Base-by-base conservation (phyloP, 2,113 vertebrate genomes). In the Mastomys natalensis region DNA sequence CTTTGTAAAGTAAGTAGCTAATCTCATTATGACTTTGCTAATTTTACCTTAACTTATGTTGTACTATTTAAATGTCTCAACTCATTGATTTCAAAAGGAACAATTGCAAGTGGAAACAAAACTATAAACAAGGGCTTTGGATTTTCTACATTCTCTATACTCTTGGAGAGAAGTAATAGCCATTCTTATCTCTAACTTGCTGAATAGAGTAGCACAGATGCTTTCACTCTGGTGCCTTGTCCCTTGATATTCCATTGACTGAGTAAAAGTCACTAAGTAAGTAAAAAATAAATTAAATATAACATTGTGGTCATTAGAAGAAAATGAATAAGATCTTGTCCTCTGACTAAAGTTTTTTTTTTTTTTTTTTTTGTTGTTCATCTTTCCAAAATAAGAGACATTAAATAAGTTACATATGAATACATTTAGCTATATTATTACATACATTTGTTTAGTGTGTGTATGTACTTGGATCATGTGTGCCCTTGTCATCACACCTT, bases 271-370 rank as follows among this genome's bases (percentile, higher is more conserved):
- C 74, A 64, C 53, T 51, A 51, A 51, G 51, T 11, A 85, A 55
- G 51, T 64, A 24, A 45, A 13, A 81, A 81, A 84, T 77, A 78
- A 95, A 96, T 89, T 55, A 95, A 84, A 87, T 58, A 53, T 22
- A 45, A 40, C 3, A 17, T 74, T 37, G 4, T 66, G 62, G 29
- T 40, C 74, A 97, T 86, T 90, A 26, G 60, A 88, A 60, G 43
- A 76, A 43, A 88, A 53, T 87, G 60, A 95, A 70, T 62, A 6
- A 58, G 0, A 8, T 88, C 3, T 16, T 6, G 80, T 40, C 22
- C 45, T 62, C 3, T 91, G 40, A 86, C 5, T 15, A 51, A 76
- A 16, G 9, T 73, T 11, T 68, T 31, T 70, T 4, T 7, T 51
- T 9, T 7, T 51, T 9, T 51, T 51, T 9, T 51, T 51, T 7